Conservation (phyloP, 1,140 invertebrate genomes). For the Rhopalosiphum maidis region DNA sequence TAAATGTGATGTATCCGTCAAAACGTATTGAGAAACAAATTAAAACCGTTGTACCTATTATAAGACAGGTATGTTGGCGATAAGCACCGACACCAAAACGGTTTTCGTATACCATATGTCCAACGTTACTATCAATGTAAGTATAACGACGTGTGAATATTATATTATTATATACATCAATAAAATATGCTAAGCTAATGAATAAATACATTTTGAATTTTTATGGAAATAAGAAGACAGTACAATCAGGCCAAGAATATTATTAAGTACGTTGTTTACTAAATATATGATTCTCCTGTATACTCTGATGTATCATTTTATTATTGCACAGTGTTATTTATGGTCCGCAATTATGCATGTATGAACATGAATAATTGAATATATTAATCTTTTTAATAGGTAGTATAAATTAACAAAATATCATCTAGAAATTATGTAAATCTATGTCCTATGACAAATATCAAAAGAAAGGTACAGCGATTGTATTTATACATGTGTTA, state of each 20-base stretch:
- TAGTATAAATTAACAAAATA: background rate
- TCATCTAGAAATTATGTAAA: conserved; percentile 13
- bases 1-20: background rate
- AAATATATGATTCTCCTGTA: background rate
- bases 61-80: background rate
- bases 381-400: background rate
- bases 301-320: background rate
- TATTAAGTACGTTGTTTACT: background rate
- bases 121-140: background rate
- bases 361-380: background rate
- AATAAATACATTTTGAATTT: conserved; percentile 4
- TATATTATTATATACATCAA: background rate
- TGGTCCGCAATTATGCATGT: background rate
- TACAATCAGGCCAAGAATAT: background rate
- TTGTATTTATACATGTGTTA: background rate
- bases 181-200: background rate
- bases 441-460: background rate
- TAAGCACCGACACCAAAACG: background rate
- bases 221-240: background rate
- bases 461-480: background rate
- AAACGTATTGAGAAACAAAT: background rate
- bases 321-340: background rate
- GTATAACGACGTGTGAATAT: background rate
- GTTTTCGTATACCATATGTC: background rate
- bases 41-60: background rate